Percentiles rank a stretch among this genome's conserved stretches.
These are phyloP conservation scores for Acanthosepion esculentum DNA, from an alignment of 2,888 invertebrate genomes.

Conservation along the genomic window DNA sequence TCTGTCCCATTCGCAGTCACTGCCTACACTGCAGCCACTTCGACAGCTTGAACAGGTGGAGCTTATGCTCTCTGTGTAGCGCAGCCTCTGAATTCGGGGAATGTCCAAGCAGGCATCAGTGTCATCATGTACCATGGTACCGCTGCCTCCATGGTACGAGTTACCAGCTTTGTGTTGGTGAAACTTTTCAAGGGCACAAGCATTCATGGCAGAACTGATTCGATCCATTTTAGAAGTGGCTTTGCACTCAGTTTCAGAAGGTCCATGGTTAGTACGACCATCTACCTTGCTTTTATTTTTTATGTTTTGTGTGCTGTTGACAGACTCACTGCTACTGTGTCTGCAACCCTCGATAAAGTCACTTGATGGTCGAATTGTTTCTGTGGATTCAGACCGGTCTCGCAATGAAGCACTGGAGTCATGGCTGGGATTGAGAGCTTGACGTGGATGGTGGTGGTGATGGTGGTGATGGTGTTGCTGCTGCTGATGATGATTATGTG, in stretches of 20 bases:
- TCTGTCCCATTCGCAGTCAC: conserved; percentile 63
- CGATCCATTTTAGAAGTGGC: conserved; percentile 35
- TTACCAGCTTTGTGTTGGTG: not conserved
- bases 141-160: not conserved
- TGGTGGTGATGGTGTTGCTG: not conserved
- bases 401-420: not conserved
- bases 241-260: conserved; percentile 25
- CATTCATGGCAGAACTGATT: conserved; percentile 45
- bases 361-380: conserved; percentile 5
- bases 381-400: conserved; percentile 16
- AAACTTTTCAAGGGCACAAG: conserved; percentile 43
- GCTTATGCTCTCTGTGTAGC: conserved; percentile 54
- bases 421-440: conserved; percentile 38
- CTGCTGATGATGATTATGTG: not conserved
- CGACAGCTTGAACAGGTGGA: conserved; percentile 58
- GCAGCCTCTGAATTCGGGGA: conserved; percentile 54
- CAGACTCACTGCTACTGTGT: not conserved
- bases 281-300: conserved; percentile 25
- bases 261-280: not conserved
- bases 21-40: conserved; percentile 53
- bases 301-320: not conserved
- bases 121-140: conserved; percentile 48
- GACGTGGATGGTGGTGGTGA: not conserved
- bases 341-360: not conserved
- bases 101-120: conserved; percentile 50